phyloP scores from a whole-genome alignment of 2,113 vertebrate species.

The Nyctereutes procyonoides region DNA sequence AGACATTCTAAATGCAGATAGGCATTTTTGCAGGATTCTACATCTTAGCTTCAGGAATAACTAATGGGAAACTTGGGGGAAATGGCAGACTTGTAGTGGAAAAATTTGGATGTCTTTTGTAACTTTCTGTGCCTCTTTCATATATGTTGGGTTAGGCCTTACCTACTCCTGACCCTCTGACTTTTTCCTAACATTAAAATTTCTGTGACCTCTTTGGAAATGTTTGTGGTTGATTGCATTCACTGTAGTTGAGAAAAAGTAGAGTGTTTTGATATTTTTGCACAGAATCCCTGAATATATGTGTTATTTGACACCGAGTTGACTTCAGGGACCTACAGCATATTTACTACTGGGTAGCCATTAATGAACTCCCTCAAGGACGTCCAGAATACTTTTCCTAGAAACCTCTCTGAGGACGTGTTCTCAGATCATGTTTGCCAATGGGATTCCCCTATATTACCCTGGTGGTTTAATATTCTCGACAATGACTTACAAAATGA shows the following conservation, averaged over 20 bases:
- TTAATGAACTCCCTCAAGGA: background rate
- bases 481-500: conserved; percentile 84
- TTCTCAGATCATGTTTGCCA: background rate
- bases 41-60: background rate
- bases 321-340: background rate
- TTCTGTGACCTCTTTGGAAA: conserved; percentile 48
- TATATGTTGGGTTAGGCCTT: background rate
- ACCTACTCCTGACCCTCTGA: background rate
- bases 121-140: background rate
- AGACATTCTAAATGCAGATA: background rate
- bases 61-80: background rate
- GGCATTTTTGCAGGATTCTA: conserved; percentile 20
- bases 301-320: background rate
- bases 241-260: background rate
- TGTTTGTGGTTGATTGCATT: conserved; percentile 24
- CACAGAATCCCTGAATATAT: background rate
- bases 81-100: background rate
- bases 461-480: conserved; percentile 84
- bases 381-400: background rate
- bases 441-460: conserved; percentile 73
- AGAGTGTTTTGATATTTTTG: background rate
- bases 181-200: conserved; percentile 32
- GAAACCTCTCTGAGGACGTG: background rate
- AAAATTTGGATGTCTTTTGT: background rate
- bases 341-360: background rate